These are phyloP conservation scores for Erynnis tages DNA, from an alignment of 2,888 invertebrate genomes.

Conservation along the genomic window DNA sequence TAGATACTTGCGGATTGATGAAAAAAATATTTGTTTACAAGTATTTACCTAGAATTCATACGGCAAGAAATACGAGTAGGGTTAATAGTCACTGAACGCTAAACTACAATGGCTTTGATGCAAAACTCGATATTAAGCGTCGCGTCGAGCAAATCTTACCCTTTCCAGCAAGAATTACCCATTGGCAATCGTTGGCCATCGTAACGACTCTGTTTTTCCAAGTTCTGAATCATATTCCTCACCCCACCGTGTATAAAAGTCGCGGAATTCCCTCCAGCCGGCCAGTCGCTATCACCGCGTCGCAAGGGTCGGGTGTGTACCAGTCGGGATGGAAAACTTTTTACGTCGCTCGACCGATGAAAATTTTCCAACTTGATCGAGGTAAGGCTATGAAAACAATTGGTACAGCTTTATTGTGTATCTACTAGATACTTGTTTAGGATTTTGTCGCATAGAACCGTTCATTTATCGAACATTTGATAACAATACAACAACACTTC, in stretches of 20 bases:
- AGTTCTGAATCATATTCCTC: slow-evolving; percentile 36
- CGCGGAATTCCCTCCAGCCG: slow-evolving; percentile 53
- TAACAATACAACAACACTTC: too few species aligned
- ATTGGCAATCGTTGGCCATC: neutral
- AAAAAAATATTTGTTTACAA: too few species aligned
- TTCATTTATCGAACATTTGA: too few species aligned
- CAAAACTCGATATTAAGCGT: too few species aligned
- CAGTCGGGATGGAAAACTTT: slow-evolving; percentile 55
- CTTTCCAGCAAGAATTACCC: neutral
- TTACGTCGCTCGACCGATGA: slow-evolving; percentile 56
- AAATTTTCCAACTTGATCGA: slow-evolving; percentile 57
- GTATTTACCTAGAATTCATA: too few species aligned
- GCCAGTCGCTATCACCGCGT: slow-evolving; percentile 36
- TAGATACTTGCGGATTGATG: too few species aligned
- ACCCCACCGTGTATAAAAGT: slow-evolving; percentile 54
- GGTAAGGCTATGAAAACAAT: slow-evolving; percentile 40
- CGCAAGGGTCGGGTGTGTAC: slow-evolving; percentile 37
- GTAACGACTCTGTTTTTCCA: slow-evolving; percentile 26
- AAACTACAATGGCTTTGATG: too few species aligned
- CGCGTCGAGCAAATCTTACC: neutral
- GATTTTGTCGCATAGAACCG: neutral
- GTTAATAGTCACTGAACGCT: too few species aligned
- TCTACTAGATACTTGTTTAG: neutral
- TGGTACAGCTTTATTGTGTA: neutral
- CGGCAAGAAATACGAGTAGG: too few species aligned